Evolutionary conservation across 2,888 invertebrate genomes (phyloP).

Genomic region (Cordilura impudica): DNA sequence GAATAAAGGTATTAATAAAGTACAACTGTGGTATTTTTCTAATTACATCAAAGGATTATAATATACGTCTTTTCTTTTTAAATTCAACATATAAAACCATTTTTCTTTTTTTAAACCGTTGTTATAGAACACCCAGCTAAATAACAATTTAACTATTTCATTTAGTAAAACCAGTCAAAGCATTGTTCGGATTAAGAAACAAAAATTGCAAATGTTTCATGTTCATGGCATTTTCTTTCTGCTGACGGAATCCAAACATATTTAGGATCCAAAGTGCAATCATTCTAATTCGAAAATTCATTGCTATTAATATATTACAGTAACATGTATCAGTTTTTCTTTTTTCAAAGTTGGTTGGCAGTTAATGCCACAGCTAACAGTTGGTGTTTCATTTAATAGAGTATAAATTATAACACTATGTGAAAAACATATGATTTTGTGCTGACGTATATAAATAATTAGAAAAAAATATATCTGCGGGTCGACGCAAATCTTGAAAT

Average conservation of each 20-base stretch:
- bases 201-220: conserved; percentile 16
- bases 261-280: background rate
- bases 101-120: conserved; percentile 9
- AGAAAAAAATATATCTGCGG: too few relatives aligned
- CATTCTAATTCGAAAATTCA: conserved; percentile 4
- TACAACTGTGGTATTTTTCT: conserved; percentile 28
- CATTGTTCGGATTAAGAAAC: background rate
- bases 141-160: conserved; percentile 14
- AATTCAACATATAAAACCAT: background rate
- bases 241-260: background rate
- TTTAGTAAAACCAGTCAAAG: conserved; percentile 4
- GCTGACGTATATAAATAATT: too few relatives aligned
- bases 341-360: conserved; percentile 23
- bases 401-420: too few relatives aligned
- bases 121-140: background rate
- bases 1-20: conserved; percentile 12
- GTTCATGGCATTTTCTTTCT: background rate
- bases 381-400: conserved; percentile 57
- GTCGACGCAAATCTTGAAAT: too few relatives aligned
- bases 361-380: conserved; percentile 29
- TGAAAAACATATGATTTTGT: too few relatives aligned
- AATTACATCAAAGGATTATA: conserved; percentile 1
- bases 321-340: conserved; percentile 1
- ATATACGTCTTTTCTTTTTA: background rate
- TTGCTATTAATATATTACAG: background rate